These are phyloP conservation scores for Pelagia noctiluca DNA, from an alignment of 30 jellyfish, hydroid and myxozoan species.

Conservation along the genomic window DNA sequence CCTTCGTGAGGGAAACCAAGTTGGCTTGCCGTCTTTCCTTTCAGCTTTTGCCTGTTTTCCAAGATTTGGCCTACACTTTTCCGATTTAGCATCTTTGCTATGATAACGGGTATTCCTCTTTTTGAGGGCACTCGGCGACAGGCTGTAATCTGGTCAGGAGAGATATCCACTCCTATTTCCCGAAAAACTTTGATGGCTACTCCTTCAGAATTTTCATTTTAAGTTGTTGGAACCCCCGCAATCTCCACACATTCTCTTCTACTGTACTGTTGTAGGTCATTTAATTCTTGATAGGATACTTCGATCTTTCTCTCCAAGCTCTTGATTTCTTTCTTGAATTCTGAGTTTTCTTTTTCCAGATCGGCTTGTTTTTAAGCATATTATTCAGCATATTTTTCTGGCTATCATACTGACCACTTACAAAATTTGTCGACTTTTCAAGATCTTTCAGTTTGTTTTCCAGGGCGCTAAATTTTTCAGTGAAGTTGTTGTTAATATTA, in stretches of 20 bases:
- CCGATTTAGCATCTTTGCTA: neutral
- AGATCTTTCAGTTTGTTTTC: constrained; percentile 16
- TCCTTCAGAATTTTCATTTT: constrained; percentile 14
- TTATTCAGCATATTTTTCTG: neutral
- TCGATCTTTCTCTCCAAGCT: neutral
- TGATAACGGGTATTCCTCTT: constrained; percentile 16
- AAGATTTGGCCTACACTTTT: constrained; percentile 1
- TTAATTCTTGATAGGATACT: neutral
- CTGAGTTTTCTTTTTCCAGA: constrained; percentile 10
- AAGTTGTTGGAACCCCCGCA: constrained; percentile 9
- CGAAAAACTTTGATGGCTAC: neutral
- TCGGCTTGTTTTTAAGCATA: constrained; percentile 10
- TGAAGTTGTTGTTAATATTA: neutral
- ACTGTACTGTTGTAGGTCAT: constrained; percentile 34
- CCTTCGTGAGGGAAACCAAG: neutral
- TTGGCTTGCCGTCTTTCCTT: neutral
- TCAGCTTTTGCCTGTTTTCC: neutral
- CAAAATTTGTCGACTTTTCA: neutral
- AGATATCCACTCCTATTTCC: constrained; percentile 15
- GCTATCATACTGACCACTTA: constrained; percentile 8
- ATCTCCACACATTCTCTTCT: too few relatives aligned
- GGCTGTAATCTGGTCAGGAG: neutral
- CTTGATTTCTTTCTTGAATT: neutral
- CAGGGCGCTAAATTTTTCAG: neutral
- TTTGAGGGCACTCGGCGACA: neutral